A percentile compares a stretch with the other conserved stretches of the same genome.
Conservation (phyloP, 30 jellyfish, hydroid and myxozoan genomes). For the Chironex yamaguchii region DNA sequence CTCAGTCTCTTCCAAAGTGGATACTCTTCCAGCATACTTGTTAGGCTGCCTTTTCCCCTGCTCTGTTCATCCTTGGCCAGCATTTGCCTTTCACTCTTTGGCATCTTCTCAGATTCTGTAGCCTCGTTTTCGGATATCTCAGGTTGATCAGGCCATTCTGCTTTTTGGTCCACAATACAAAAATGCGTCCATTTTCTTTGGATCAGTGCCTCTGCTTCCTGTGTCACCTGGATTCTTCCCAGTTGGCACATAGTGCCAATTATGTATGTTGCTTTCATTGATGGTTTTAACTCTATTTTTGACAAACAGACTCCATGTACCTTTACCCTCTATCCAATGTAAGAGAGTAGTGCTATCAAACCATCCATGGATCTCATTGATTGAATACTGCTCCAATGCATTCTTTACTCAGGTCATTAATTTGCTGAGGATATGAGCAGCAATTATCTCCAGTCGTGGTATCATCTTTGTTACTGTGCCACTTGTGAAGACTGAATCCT, state of each 20-base stretch:
- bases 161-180: constrained; percentile 34
- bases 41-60: not conserved
- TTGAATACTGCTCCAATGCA: constrained; percentile 31
- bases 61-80: constrained; percentile 10
- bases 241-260: constrained; percentile 59
- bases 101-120: constrained; percentile 43
- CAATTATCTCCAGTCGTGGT: constrained; percentile 27
- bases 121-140: constrained; percentile 9
- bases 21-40: too few relatives aligned
- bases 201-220: constrained; percentile 60
- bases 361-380: constrained; percentile 31
- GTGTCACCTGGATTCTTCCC: constrained; percentile 53
- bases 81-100: constrained; percentile 1
- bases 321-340: constrained; percentile 9
- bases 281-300: constrained; percentile 56
- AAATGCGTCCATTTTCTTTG: constrained; percentile 35
- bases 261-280: constrained; percentile 43
- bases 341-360: constrained; percentile 19
- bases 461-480: constrained; percentile 29
- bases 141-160: constrained; percentile 38
- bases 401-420: constrained; percentile 1
- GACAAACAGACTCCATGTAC: constrained; percentile 53
- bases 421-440: constrained; percentile 12
- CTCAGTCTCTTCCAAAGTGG: constrained; percentile 8
- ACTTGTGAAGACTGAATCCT: constrained; percentile 42